Base-by-base conservation (phyloP, 2,888 invertebrate species). In the Agonopterix heracliana region DNA sequence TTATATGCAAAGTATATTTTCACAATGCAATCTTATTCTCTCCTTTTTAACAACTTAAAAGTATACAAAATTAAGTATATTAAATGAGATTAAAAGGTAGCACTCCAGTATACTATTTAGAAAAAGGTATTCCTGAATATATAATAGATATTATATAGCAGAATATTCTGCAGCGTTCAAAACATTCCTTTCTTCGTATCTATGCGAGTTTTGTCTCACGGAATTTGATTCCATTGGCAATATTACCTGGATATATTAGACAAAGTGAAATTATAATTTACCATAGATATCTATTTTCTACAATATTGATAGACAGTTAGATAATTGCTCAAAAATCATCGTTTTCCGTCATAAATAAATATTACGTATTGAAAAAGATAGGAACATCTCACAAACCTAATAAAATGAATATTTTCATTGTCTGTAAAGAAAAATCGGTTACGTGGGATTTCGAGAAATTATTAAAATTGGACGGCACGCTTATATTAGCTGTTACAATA, bases 21-120 rank as follows among this genome's bases (percentile, higher is more conserved):
- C 66, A 78, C 77, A 69, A 78, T 83, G 84, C 85, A 86, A 87
- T 87, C 87, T 87, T 87, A 78, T 84, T 86, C 86, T 87, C 87
- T 88, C 86, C 84, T 84, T 83, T 66, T 78, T 75, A 81, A 81
- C 71, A 82, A 81, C 78, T 80, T 81, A 83, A 81, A 68, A 77
- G 59, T 64, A 74, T 65, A 73, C 61, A 69, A 66, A 67, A 65
- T 62, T 63, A 64, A 60, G 54, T 60, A 59, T 53, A 54, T 56
- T 52, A 52, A 51, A 47, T 49, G 48, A 50, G 47, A 52, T 55
- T 54, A 57, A 55, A 59, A 51, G 53, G 51, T 50, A 55, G 54
- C 54, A 57, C 57, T 55, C 57, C 47, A 47, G 54, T 56, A 56
- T 41, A 53, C 44, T 38, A 44, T 48, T 42, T 50, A 53, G 45